Percentiles rank a stretch among this genome's conserved stretches.
phyloP scores from a whole-genome alignment of 1,140 invertebrate species.

The Penaeus japonicus region DNA sequence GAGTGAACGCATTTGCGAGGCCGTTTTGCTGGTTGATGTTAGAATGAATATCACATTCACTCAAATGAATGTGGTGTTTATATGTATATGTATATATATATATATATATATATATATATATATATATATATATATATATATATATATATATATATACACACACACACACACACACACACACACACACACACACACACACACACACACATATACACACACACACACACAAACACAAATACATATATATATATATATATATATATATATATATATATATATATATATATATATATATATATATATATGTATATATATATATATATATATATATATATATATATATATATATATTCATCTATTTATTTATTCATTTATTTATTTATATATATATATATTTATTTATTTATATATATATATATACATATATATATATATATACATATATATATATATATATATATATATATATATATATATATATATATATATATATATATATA shows the following conservation, averaged over 20 bases:
- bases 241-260: neutral
- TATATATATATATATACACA: no score
- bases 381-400: neutral
- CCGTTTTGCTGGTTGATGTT: no score
- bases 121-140: no score
- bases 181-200: no score
- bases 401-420: neutral
- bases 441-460: neutral
- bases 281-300: neutral
- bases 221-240: neutral
- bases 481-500: neutral
- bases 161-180: no score
- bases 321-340: neutral
- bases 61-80: no score
- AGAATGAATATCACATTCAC: no score
- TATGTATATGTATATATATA: no score
- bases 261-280: neutral
- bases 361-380: neutral
- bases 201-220: no score
- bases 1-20: no score
- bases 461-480: slow-evolving; percentile 6
- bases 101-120: no score
- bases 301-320: neutral
- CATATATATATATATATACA: neutral
- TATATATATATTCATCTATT: neutral